These are phyloP conservation scores for Camponotus pennsylvanicus DNA, from an alignment of 1,140 invertebrate genomes.

Conservation along the genomic window DNA sequence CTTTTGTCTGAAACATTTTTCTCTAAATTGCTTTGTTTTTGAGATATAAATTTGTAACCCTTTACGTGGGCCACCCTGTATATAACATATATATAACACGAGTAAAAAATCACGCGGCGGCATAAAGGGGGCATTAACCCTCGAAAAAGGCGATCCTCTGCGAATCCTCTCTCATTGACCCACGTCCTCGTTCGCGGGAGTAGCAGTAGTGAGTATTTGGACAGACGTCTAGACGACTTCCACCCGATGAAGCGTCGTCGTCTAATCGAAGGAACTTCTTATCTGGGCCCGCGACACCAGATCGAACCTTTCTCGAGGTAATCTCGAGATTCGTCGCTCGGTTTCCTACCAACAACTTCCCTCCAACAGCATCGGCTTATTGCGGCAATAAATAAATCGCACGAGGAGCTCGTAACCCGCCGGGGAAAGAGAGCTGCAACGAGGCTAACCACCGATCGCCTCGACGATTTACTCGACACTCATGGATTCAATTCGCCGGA, in stretches of 20 bases:
- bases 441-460: constrained; percentile 20
- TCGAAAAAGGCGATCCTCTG: neutral
- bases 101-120: neutral
- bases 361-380: constrained; percentile 24
- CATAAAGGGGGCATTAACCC: neutral
- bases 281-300: constrained; percentile 35
- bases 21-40: too few species aligned
- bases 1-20: too few species aligned
- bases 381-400: constrained; percentile 47
- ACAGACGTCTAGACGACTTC: constrained; percentile 76
- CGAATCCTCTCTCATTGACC: neutral
- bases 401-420: neutral
- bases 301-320: constrained; percentile 39
- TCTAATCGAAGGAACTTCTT: constrained; percentile 66
- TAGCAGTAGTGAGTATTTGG: constrained; percentile 67
- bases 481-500: constrained; percentile 2
- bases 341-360: neutral
- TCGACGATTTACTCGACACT: constrained; percentile 35
- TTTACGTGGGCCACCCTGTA: too few species aligned
- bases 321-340: neutral
- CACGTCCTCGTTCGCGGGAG: constrained; percentile 50
- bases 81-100: too few species aligned
- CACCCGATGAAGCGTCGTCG: constrained; percentile 57
- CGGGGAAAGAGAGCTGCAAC: neutral
- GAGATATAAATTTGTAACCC: too few species aligned